Conservation (phyloP, 2,888 invertebrate species). For the Cheiracanthium punctorium region DNA sequence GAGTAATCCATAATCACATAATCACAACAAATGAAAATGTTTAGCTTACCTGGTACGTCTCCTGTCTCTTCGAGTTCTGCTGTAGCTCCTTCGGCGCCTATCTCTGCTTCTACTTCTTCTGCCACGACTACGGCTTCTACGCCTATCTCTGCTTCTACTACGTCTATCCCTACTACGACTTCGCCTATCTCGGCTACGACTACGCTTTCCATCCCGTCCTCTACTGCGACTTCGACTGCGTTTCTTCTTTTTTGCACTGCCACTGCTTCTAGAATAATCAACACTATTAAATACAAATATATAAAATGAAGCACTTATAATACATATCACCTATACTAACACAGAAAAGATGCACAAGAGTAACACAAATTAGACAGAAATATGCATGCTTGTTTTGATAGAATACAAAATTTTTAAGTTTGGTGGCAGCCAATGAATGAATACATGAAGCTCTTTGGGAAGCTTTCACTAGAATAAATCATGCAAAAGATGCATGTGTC, state of each 20-base stretch:
- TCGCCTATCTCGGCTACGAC: conserved; percentile 29
- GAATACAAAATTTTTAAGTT: no score
- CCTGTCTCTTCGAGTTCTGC: conserved; percentile 55
- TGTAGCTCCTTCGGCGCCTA: conserved; percentile 58
- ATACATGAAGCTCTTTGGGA: no score
- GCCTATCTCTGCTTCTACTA: conserved; percentile 38
- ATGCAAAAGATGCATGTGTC: no score
- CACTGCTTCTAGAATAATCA: background rate
- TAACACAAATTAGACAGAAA: no score
- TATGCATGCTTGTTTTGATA: no score
- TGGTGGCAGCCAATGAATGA: no score
- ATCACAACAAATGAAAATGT: background rate
- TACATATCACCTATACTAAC: no score
- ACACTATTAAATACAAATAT: no score
- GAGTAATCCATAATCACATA: no score
- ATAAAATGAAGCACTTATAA: no score
- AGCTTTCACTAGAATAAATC: no score
- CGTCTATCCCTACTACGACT: conserved; percentile 43
- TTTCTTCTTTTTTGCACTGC: conserved; percentile 63
- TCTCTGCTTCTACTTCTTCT: conserved; percentile 54
- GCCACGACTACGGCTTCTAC: conserved; percentile 52
- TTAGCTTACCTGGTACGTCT: conserved; percentile 58
- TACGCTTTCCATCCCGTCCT: conserved; percentile 29
- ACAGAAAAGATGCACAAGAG: no score
- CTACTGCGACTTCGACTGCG: conserved; percentile 52